These are phyloP conservation scores for Heliconius ismenius DNA, from an alignment of 2,888 invertebrate genomes.

Conservation along the genomic window DNA sequence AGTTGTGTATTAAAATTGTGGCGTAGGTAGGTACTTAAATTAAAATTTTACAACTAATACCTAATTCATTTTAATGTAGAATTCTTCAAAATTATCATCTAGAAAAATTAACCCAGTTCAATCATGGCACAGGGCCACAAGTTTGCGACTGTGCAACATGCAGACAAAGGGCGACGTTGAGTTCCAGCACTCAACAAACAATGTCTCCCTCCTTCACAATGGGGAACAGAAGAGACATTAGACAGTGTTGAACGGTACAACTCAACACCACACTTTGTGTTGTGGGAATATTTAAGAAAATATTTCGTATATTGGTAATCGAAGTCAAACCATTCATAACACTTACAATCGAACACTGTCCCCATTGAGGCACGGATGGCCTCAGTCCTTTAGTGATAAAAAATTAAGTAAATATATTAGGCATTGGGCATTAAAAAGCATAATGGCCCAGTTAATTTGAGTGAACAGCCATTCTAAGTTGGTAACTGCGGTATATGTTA, in stretches of 20 bases:
- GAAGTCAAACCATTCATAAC: not conserved
- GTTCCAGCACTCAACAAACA: not conserved
- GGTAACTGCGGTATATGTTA: conserved; percentile 54
- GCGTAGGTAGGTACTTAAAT: no score
- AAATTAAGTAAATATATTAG: not conserved
- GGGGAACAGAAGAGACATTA: no score
- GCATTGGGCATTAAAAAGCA: conserved; percentile 28
- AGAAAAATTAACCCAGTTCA: no score
- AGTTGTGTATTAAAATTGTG: no score
- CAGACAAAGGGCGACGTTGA: not conserved
- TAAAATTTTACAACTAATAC: no score
- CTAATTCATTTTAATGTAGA: no score
- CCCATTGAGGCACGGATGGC: no score
- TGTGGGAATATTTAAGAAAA: no score
- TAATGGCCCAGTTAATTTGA: conserved; percentile 48
- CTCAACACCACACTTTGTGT: not conserved
- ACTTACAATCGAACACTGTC: not conserved
- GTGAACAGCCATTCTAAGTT: conserved; percentile 49
- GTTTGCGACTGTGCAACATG: no score
- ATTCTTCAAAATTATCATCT: no score
- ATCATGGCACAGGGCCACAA: not conserved
- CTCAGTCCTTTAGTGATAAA: not conserved
- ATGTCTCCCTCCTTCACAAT: not conserved
- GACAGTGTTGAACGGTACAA: no score
- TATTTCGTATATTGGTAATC: no score